Percentiles rank a stretch among this genome's conserved stretches.
These are phyloP conservation scores for Morelia viridis DNA, from an alignment of 2,797 vertebrate genomes.

Conservation along the genomic window DNA sequence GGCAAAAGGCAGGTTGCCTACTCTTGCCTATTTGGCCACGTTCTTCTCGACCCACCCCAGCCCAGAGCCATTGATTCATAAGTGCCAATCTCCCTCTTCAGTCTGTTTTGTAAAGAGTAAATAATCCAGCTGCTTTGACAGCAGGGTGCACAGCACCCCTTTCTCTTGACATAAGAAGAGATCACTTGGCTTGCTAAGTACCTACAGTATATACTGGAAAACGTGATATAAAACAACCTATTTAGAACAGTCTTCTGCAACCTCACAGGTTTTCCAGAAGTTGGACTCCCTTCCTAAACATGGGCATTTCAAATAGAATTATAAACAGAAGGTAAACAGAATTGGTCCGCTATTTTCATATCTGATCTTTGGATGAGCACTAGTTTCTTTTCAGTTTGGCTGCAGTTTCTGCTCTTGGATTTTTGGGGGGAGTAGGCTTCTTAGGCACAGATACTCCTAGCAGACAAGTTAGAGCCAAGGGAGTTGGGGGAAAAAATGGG, in stretches of 20 bases:
- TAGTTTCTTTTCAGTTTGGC: neutral
- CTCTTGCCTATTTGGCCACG: neutral
- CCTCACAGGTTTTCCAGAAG: neutral
- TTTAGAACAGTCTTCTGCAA: neutral
- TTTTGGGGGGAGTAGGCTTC: neutral
- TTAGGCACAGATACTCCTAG: neutral
- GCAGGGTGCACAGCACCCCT: neutral
- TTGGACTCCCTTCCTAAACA: neutral
- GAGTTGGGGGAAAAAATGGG: neutral
- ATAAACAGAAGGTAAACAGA: neutral
- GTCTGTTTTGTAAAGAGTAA: neutral
- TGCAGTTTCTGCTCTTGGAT: neutral
- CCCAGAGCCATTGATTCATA: neutral
- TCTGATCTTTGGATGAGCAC: neutral
- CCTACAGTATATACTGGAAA: neutral
- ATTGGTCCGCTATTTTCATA: no score
- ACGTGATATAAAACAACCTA: neutral
- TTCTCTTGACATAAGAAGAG: neutral
- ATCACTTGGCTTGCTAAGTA: neutral
- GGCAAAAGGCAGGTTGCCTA: neutral
- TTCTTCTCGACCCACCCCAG: neutral
- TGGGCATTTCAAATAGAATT: neutral
- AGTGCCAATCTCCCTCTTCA: neutral
- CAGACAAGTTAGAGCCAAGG: neutral
- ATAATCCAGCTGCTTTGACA: neutral